Percentiles rank a stretch among this genome's conserved stretches.
Evolutionary conservation across 2,797 vertebrate species (phyloP).

Genomic region (Protonibea diacanthus): DNA sequence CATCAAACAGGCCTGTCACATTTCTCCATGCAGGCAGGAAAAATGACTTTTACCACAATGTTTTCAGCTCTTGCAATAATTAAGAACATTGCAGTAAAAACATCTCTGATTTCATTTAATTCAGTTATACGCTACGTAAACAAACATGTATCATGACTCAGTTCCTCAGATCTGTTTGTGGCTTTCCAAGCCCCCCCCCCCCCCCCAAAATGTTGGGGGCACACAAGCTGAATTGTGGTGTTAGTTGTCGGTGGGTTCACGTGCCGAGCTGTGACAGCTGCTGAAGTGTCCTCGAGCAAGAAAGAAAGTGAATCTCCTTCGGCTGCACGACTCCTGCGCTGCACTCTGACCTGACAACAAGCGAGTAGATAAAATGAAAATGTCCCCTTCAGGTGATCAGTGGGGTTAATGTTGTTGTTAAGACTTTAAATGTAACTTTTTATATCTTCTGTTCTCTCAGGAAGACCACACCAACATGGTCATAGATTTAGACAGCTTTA

Average conservation of each 20-base stretch:
- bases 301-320: not conserved
- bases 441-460: no score
- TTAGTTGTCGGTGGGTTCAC: not conserved
- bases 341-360: not conserved
- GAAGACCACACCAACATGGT: no score
- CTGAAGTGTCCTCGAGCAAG: not conserved
- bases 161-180: conserved; percentile 17
- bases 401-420: no score
- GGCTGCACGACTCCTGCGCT: not conserved
- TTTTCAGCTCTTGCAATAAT: conserved; percentile 45
- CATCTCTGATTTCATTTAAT: conserved; percentile 38
- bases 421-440: no score
- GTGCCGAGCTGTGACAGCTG: not conserved
- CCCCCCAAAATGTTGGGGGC: not conserved
- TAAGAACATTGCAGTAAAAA: conserved; percentile 11
- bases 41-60: conserved; percentile 2
- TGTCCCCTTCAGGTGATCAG: not conserved
- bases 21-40: conserved; percentile 39
- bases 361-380: not conserved
- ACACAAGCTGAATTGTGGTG: not conserved
- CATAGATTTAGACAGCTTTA: no score
- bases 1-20: conserved; percentile 24
- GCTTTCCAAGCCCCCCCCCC: not conserved
- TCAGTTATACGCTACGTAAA: conserved; percentile 27
- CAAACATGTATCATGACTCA: not conserved